Evolutionary conservation across 2,888 invertebrate genomes (phyloP).

Genomic region (Drosophila flavopinicola): DNA sequence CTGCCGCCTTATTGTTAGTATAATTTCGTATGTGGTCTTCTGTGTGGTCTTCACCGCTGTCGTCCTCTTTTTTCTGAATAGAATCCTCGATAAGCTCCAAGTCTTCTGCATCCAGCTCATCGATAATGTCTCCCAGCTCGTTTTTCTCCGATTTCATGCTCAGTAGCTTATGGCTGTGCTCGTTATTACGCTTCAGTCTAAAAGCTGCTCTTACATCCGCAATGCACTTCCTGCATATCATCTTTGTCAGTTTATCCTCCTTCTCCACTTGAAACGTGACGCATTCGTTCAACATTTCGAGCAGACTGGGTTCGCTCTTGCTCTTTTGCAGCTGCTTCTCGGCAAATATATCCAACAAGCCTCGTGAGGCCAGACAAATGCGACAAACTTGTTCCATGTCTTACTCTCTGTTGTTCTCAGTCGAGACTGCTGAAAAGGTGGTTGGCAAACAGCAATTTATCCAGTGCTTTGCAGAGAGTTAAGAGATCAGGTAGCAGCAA

Average conservation of each 20-base stretch:
- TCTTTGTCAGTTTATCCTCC: background rate
- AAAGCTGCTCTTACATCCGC: slow-evolving; percentile 1
- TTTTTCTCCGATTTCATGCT: background rate
- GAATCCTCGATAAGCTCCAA: background rate
- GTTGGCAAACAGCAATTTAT: background rate
- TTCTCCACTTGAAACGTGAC: background rate
- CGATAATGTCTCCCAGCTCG: background rate
- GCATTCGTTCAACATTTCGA: slow-evolving; percentile 9
- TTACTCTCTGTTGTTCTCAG: background rate
- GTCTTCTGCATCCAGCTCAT: background rate
- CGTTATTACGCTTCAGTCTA: slow-evolving; percentile 4
- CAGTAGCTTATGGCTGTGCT: background rate
- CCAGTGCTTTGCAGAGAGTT: too few species aligned
- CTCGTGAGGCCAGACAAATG: slow-evolving; percentile 7
- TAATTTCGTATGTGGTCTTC: too few species aligned
- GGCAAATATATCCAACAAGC: slow-evolving; percentile 4
- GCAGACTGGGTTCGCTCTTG: slow-evolving; percentile 1
- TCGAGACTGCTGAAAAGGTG: background rate
- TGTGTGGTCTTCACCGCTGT: background rate
- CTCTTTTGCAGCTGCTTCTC: background rate
- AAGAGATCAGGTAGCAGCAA: too few species aligned
- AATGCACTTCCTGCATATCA: slow-evolving; percentile 8
- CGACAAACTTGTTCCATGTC: slow-evolving; percentile 9
- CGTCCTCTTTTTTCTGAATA: background rate
- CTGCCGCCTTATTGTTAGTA: too few species aligned